Conservation (phyloP, 1,140 invertebrate species). For the Zaprionus davidi region DNA sequence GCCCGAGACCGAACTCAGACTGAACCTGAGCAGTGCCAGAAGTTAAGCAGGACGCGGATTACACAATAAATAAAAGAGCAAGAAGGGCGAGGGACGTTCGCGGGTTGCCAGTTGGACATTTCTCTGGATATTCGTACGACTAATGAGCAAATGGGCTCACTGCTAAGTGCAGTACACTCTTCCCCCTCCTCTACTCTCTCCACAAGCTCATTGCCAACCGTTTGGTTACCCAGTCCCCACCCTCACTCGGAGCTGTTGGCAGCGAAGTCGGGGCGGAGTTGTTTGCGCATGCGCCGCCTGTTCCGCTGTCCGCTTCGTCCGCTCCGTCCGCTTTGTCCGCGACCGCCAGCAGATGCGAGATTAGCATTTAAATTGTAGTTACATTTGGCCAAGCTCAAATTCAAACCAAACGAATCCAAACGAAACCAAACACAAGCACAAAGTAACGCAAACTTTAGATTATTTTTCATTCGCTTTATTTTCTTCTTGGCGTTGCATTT, state of each 20-base stretch:
- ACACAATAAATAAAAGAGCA: constrained; percentile 61
- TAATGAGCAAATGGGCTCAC: constrained; percentile 47
- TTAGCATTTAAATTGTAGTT: constrained; percentile 75
- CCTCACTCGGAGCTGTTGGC: constrained; percentile 37
- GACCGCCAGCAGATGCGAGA: constrained; percentile 76
- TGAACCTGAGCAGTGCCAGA: constrained; percentile 11
- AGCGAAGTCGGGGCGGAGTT: constrained; percentile 56
- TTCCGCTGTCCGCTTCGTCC: constrained; percentile 44
- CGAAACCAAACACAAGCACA: constrained; percentile 33
- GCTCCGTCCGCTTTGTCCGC: constrained; percentile 48
- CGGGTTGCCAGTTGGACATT: constrained; percentile 18
- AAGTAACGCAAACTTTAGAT: constrained; percentile 49
- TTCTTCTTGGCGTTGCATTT: constrained; percentile 57
- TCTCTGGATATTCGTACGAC: constrained; percentile 33
- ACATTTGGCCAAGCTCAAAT: constrained; percentile 63
- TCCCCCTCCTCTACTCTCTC: not conserved
- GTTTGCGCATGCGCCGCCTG: constrained; percentile 64
- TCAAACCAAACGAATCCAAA: constrained; percentile 42
- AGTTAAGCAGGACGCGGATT: constrained; percentile 40
- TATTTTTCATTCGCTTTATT: constrained; percentile 73
- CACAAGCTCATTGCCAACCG: constrained; percentile 14
- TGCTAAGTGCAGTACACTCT: constrained; percentile 1
- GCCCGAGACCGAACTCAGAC: constrained; percentile 37
- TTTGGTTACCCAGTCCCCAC: constrained; percentile 26
- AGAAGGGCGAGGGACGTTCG: constrained; percentile 45